Conservation (phyloP, 1,140 invertebrate species). For the Drosophila punjabiensis region DNA sequence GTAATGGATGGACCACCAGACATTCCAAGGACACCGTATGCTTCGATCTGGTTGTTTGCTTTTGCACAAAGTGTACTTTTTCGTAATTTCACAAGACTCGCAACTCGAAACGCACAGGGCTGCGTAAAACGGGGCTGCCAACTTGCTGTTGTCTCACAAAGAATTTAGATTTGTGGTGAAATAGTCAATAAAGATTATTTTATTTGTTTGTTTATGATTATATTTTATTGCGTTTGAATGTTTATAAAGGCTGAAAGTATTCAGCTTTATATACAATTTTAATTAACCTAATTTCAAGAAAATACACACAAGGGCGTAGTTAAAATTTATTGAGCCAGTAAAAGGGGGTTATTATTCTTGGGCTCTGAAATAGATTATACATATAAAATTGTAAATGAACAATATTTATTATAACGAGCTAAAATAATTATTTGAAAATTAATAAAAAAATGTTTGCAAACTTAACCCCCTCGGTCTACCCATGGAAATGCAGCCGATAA, state of each 20-base stretch:
- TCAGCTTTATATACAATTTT: not conserved
- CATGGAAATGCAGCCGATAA: not conserved
- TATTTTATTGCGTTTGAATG: not conserved
- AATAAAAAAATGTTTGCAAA: not conserved
- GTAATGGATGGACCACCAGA: constrained; percentile 80
- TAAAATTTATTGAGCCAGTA: not conserved
- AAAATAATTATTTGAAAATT: not conserved
- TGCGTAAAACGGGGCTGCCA: constrained; percentile 12
- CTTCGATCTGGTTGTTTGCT: constrained; percentile 14
- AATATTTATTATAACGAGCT: not conserved
- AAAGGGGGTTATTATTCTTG: not conserved
- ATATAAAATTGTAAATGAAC: not conserved
- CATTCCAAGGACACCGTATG: constrained; percentile 51
- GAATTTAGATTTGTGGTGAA: constrained; percentile 23
- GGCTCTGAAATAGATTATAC: not conserved
- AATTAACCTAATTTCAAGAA: not conserved
- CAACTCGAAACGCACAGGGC: constrained; percentile 29
- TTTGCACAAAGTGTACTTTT: constrained; percentile 44
- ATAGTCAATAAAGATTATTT: not conserved
- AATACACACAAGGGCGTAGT: not conserved
- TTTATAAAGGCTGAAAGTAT: not conserved
- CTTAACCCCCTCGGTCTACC: not conserved
- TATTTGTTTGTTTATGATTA: not conserved
- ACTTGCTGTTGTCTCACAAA: constrained; percentile 4
- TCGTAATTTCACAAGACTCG: constrained; percentile 67